phyloP scores from a whole-genome alignment of 2,888 invertebrate species.

The Timandra comae region DNA sequence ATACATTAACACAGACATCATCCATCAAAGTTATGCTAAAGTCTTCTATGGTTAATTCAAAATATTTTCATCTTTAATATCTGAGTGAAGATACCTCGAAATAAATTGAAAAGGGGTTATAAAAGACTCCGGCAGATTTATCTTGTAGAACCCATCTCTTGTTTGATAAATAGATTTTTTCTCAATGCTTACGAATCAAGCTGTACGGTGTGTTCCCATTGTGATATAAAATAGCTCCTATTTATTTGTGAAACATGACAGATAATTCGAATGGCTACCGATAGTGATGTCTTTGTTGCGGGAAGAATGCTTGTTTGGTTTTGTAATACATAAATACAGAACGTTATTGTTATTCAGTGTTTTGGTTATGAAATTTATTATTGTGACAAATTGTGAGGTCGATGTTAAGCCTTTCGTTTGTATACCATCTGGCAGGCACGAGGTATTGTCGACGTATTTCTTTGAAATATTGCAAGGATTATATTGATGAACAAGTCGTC shows the following conservation, averaged over 20 bases:
- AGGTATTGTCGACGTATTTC: slow-evolving; percentile 36
- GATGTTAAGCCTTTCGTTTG: slow-evolving; percentile 58
- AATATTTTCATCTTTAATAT: slow-evolving; percentile 16
- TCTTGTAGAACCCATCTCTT: slow-evolving; percentile 61
- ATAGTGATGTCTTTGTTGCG: slow-evolving; percentile 65
- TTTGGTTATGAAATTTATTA: slow-evolving; percentile 70
- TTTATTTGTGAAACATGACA: slow-evolving; percentile 71
- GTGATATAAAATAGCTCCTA: slow-evolving; percentile 64
- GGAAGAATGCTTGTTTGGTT: slow-evolving; percentile 57
- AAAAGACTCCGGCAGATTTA: slow-evolving; percentile 57
- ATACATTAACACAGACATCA: no score
- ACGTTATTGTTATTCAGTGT: slow-evolving; percentile 54
- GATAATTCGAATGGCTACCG: slow-evolving; percentile 68
- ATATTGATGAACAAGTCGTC: slow-evolving; percentile 29
- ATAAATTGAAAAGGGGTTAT: slow-evolving; percentile 63
- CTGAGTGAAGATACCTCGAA: slow-evolving; percentile 28
- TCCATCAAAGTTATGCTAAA: no score
- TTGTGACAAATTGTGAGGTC: slow-evolving; percentile 70
- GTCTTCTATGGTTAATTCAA: slow-evolving; percentile 5
- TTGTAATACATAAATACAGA: slow-evolving; percentile 54
- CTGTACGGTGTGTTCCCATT: slow-evolving; percentile 52
- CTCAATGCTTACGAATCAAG: slow-evolving; percentile 52
- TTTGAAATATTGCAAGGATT: slow-evolving; percentile 31
- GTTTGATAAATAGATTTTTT: slow-evolving; percentile 69
- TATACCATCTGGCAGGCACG: slow-evolving; percentile 44